Evolutionary conservation across 2,888 invertebrate species (phyloP).

Genomic region (Rapana venosa): DNA sequence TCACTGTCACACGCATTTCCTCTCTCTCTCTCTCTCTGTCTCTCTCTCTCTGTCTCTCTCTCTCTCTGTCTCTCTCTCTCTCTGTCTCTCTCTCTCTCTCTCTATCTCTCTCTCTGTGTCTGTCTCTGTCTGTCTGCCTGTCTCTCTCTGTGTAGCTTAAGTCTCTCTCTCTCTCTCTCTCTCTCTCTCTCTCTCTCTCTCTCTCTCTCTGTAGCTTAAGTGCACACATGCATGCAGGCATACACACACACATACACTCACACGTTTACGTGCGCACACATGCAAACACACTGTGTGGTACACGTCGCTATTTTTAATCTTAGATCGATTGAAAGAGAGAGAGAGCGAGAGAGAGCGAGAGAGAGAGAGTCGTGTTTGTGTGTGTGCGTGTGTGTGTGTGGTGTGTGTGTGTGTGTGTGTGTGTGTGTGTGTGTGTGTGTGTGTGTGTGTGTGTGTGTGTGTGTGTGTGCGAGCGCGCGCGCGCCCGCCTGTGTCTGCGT

Average conservation of each 20-base stretch:
- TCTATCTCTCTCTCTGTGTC: neutral
- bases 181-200: slow-evolving; percentile 1
- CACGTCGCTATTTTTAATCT: too few species aligned
- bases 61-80: slow-evolving; percentile 3
- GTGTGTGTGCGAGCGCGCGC: neutral
- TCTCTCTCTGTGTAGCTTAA: neutral
- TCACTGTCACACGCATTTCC: neutral
- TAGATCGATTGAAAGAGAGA: too few species aligned
- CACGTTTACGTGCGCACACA: too few species aligned
- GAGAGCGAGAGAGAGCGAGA: too few species aligned
- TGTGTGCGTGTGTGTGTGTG: neutral
- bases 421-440: neutral
- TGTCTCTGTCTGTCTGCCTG: neutral
- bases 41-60: neutral
- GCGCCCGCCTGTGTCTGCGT: neutral
- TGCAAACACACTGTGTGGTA: too few species aligned
- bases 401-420: neutral
- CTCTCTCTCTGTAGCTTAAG: neutral
- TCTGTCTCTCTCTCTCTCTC: neutral
- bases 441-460: neutral
- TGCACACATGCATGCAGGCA: too few species aligned
- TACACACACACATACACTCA: too few species aligned
- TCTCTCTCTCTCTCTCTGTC: neutral
- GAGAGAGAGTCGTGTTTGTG: neutral
- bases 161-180: slow-evolving; percentile 4